Evolutionary conservation across 2,113 vertebrate genomes (phyloP).

Genomic region (Engystomops pustulosus): DNA sequence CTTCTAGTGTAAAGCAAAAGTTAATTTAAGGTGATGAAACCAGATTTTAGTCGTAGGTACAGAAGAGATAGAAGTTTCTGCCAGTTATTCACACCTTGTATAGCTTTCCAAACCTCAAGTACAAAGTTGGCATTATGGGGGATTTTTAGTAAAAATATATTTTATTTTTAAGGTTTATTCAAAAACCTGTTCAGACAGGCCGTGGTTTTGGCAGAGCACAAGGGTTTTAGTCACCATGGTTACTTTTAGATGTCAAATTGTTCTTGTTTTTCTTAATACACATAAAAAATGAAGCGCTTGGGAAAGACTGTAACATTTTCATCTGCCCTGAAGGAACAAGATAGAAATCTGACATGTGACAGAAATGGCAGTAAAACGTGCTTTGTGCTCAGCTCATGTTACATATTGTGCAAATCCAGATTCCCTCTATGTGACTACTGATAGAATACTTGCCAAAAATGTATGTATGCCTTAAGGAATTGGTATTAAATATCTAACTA

Average conservation of each 20-base stretch:
- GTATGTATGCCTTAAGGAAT: not conserved
- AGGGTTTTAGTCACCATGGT: slow-evolving; percentile 46
- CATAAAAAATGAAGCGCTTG: slow-evolving; percentile 20
- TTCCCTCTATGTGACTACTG: not conserved
- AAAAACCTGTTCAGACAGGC: slow-evolving; percentile 26
- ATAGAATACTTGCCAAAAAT: not conserved
- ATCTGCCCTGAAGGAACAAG: slow-evolving; percentile 5
- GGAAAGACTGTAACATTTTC: not conserved
- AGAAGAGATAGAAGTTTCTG: not conserved
- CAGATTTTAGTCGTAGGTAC: not conserved
- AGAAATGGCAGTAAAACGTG: slow-evolving; percentile 23
- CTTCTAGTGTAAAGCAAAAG: too few species aligned
- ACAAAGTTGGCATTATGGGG: not conserved
- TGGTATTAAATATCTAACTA: not conserved
- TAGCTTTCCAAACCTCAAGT: not conserved
- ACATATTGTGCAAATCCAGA: not conserved
- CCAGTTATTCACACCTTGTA: not conserved
- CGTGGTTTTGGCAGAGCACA: slow-evolving; percentile 14
- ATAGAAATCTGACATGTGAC: slow-evolving; percentile 23
- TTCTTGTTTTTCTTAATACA: slow-evolving; percentile 51
- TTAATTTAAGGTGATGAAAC: not conserved
- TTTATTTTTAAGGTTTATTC: slow-evolving; percentile 15
- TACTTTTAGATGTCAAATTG: slow-evolving; percentile 39
- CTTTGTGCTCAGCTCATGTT: not conserved
- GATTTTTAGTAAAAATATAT: slow-evolving; percentile 25